Evolutionary conservation across 1,140 invertebrate species (phyloP).

Genomic region (Prorops nasuta): DNA sequence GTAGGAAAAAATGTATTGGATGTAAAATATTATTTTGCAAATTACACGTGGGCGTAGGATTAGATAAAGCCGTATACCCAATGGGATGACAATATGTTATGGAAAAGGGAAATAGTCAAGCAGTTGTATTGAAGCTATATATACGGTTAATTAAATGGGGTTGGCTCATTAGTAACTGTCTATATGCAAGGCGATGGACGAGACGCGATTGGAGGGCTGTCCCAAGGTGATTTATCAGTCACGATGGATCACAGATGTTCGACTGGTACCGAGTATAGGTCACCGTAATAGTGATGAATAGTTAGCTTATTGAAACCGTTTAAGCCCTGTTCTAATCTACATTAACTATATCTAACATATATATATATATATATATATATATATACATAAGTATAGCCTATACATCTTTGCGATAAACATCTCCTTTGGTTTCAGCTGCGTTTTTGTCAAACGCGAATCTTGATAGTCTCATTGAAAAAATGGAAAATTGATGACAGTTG

Average conservation of each 20-base stretch:
- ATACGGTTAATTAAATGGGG: conserved; percentile 40
- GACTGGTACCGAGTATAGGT: conserved; percentile 27
- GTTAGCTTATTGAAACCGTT: conserved; percentile 24
- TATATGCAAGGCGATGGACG: conserved; percentile 42
- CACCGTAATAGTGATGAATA: conserved; percentile 25
- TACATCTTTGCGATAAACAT: too few relatives aligned
- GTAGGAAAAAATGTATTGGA: too few relatives aligned
- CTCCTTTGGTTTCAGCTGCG: too few relatives aligned
- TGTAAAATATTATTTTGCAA: too few relatives aligned
- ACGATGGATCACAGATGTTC: conserved; percentile 40
- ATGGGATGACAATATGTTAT: conserved; percentile 10
- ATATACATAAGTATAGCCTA: too few relatives aligned
- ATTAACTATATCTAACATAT: too few relatives aligned
- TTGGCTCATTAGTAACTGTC: conserved; percentile 43
- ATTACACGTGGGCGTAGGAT: too few relatives aligned
- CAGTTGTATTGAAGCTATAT: conserved; percentile 32
- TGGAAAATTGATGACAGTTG: too few relatives aligned
- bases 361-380: too few relatives aligned
- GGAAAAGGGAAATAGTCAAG: conserved; percentile 29
- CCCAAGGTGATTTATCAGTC: conserved; percentile 42
- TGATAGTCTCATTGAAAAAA: too few relatives aligned
- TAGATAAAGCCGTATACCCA: not conserved
- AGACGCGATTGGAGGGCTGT: conserved; percentile 39
- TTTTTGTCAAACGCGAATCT: too few relatives aligned
- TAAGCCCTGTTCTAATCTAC: too few relatives aligned